Percentiles rank a stretch among this genome's conserved stretches.
phyloP scores from a whole-genome alignment of 2,113 vertebrate genomes.

The human (Homo sapiens) region GRCh38 chr16:35640501-35641000 shows the following conservation, averaged over 20 bases:
- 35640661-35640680: not conserved
- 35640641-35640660: not conserved
- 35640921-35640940: not conserved
- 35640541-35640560: constrained; percentile 40
- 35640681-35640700: constrained; percentile 57
- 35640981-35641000: not conserved
- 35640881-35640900: not conserved
- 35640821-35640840: not conserved
- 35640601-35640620: constrained; percentile 9
- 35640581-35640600: constrained; percentile 30
- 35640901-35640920: fast-evolving
- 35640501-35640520: constrained; percentile 72
- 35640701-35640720: constrained; percentile 34
- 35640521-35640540: constrained; percentile 70
- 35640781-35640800: too few relatives aligned
- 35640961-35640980: not conserved
- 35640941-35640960: not conserved
- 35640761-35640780: not conserved
- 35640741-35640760: constrained; percentile 39
- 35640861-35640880: too few relatives aligned
- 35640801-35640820: not conserved
- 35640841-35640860: not conserved
- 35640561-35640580: constrained; percentile 66
- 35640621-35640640: constrained; percentile 22
- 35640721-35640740: constrained; percentile 50